Conservation (phyloP, 2,888 invertebrate genomes). For the Acrocera orbiculus region DNA sequence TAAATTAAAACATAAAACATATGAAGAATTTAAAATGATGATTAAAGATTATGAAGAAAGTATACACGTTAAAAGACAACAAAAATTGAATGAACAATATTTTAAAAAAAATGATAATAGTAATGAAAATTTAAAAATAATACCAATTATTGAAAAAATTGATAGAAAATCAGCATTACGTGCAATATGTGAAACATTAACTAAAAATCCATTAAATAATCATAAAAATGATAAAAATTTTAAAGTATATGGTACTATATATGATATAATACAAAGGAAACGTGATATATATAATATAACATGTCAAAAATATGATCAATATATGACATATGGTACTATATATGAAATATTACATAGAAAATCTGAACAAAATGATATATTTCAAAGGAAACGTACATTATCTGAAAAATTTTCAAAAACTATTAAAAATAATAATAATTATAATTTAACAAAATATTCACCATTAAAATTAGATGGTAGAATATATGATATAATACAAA, state of each 20-base stretch:
- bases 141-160: not conserved
- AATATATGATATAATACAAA: slow-evolving; percentile 30
- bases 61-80: slow-evolving; percentile 22
- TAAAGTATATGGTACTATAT: slow-evolving; percentile 31
- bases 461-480: slow-evolving; percentile 20
- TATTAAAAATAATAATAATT: slow-evolving; percentile 4
- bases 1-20: no score
- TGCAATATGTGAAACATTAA: slow-evolving; percentile 8
- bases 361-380: slow-evolving; percentile 19
- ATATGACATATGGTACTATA: slow-evolving; percentile 32
- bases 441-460: slow-evolving; percentile 6
- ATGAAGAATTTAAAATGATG: slow-evolving; percentile 31
- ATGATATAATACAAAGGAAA: slow-evolving; percentile 31
- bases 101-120: not conserved
- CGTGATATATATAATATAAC: slow-evolving; percentile 26
- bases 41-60: slow-evolving; percentile 25
- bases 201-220: slow-evolving; percentile 1
- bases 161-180: slow-evolving; percentile 4
- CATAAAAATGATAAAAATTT: slow-evolving; percentile 20
- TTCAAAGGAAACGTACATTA: slow-evolving; percentile 28
- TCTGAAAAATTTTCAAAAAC: slow-evolving; percentile 19
- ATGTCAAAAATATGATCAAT: slow-evolving; percentile 30
- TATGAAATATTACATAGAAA: slow-evolving; percentile 32
- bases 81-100: not conserved
- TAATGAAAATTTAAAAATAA: not conserved